Evolutionary conservation across 2,113 vertebrate genomes (phyloP).

Genomic region (Spizaetus ornatus): DNA sequence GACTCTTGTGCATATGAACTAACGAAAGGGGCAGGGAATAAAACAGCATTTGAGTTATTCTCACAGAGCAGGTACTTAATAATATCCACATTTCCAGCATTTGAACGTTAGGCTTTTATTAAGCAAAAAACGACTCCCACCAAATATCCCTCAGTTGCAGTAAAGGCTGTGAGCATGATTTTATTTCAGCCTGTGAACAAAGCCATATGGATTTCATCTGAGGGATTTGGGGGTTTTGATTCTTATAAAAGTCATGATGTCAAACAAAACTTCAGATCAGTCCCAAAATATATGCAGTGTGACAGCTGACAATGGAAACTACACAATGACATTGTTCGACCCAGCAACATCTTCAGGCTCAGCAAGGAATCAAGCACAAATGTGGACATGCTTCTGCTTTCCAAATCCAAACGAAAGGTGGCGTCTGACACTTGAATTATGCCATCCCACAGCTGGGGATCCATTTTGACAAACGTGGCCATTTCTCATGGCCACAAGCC

Average conservation of each 20-base stretch:
- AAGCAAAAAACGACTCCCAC: slow-evolving; percentile 51
- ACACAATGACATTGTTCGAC: not conserved
- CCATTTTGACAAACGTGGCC: not conserved
- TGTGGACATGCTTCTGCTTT: not conserved
- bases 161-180: slow-evolving; percentile 62
- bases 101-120: slow-evolving; percentile 44
- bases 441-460: not conserved
- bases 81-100: slow-evolving; percentile 60
- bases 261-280: slow-evolving; percentile 64
- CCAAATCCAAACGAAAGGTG: not conserved
- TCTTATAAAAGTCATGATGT: slow-evolving; percentile 64
- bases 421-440: not conserved
- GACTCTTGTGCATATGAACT: slow-evolving; percentile 42
- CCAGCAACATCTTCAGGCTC: slow-evolving; percentile 3
- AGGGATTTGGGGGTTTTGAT: slow-evolving; percentile 58
- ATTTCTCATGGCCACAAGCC: not conserved
- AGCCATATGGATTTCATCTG: slow-evolving; percentile 69
- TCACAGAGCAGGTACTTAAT: slow-evolving; percentile 64
- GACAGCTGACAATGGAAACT: slow-evolving; percentile 57
- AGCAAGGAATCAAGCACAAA: not conserved
- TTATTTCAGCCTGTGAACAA: slow-evolving; percentile 63
- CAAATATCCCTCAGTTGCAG: slow-evolving; percentile 63
- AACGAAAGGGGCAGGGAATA: slow-evolving; percentile 51
- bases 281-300: slow-evolving; percentile 51
- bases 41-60: slow-evolving; percentile 43